Evolutionary conservation across 2,888 invertebrate genomes (phyloP).

Genomic region (Notocelia uddmanniana): DNA sequence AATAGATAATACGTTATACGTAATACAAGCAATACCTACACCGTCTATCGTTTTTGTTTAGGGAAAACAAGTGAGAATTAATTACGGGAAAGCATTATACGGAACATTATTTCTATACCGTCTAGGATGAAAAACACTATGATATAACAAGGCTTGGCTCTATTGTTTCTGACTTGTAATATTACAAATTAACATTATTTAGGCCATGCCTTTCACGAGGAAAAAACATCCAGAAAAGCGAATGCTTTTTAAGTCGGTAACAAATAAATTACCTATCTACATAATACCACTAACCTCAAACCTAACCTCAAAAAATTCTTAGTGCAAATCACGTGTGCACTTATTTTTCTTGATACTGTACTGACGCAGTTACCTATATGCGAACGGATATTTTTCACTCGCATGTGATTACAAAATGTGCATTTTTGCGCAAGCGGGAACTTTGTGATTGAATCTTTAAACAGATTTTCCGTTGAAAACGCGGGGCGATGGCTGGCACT

Average conservation of each 20-base stretch:
- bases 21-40: slow-evolving; percentile 30
- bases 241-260: neutral
- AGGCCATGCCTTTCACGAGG: too few relatives aligned
- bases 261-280: too few relatives aligned
- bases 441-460: too few relatives aligned
- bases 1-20: slow-evolving; percentile 40
- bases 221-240: neutral
- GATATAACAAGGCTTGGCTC: neutral
- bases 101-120: neutral
- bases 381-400: too few relatives aligned
- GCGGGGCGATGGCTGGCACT: too few relatives aligned
- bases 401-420: too few relatives aligned
- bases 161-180: neutral
- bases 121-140: neutral
- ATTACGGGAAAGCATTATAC: slow-evolving; percentile 29
- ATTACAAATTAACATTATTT: neutral
- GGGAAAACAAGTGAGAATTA: slow-evolving; percentile 33
- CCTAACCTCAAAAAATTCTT: too few relatives aligned
- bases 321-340: neutral
- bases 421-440: too few relatives aligned
- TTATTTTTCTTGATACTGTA: neutral
- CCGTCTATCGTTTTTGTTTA: slow-evolving; percentile 27
- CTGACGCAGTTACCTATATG: neutral
- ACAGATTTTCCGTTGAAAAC: too few relatives aligned
- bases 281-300: too few relatives aligned